Base-by-base conservation (phyloP, 2,888 invertebrate genomes). In the Clunio marinus region DNA sequence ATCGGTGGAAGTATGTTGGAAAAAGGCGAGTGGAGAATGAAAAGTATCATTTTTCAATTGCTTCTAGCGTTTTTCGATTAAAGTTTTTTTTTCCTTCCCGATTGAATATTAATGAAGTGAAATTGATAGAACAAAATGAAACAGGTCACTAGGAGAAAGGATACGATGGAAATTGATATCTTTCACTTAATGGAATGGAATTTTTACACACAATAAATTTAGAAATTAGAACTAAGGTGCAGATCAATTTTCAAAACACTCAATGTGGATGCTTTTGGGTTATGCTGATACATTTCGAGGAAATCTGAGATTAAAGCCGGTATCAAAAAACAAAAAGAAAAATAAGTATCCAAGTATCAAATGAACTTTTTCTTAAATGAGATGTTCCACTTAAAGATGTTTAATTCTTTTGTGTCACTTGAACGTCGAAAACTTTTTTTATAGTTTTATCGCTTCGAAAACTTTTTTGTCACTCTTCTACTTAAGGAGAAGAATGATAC, bases 31-130 rank as follows among this genome's bases (percentile, higher is more conserved):
- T n/a, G n/a, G n/a, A n/a, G n/a, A 17, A 22, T 22, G 41, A 51
- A 15, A 62, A 62, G 41, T 62, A 62, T 62, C 62, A 62, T 62
- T 62, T 62, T 62, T 62, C 41, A 62, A n/a, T 58, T 20, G 7
- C 35, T 22, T 22, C 17, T 13, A 37, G 7, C 28, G 20, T 27
- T 59, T 32, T 20, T 32, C 13, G 28, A 15, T 22, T 59, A n/a
- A 27, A 28, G 24, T 27, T 28, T n/a, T 51, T n/a, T 20, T 51
- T 22, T 51, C 22, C 20, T 51, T 51, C 51, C 27, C 58, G 15
- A 58, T 62, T 41, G 62, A 32, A 41, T 37, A 62, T 62, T 62
- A 62, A 62, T 62, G 62, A 62, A 37, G 28, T 15, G 41, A 62
- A 62, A 37, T 41, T 62, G 62, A 62, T 62, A 62, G 10, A 15